Conservation (phyloP, 2,888 invertebrate genomes). For the Yponomeuta plumbellus region DNA sequence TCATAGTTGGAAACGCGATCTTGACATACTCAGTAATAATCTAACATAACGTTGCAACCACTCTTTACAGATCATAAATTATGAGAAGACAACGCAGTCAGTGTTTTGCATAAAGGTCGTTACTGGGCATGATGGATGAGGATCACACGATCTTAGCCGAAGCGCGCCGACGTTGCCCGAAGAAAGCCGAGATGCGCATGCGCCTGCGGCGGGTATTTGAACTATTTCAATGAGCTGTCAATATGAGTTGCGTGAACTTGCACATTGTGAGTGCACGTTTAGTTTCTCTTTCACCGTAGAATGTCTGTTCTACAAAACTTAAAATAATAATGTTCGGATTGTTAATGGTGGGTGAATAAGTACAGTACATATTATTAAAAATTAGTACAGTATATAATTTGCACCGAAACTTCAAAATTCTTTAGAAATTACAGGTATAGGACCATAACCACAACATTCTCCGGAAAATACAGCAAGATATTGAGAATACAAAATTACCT, state of each 20-base stretch:
- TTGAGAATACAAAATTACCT: no score
- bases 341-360: no score
- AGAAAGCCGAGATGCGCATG: slow-evolving; percentile 32
- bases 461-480: no score
- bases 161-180: slow-evolving; percentile 32
- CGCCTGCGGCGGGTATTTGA: slow-evolving; percentile 38
- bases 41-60: slow-evolving; percentile 25
- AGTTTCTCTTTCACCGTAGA: background rate
- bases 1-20: no score
- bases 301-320: no score
- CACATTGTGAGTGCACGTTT: slow-evolving; percentile 1
- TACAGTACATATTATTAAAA: no score
- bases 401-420: no score
- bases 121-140: slow-evolving; percentile 62
- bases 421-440: no score
- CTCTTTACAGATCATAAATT: slow-evolving; percentile 27
- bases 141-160: slow-evolving; percentile 46
- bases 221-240: slow-evolving; percentile 60
- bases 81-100: slow-evolving; percentile 26
- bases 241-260: slow-evolving; percentile 37
- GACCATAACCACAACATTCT: no score
- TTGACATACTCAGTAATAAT: slow-evolving; percentile 1
- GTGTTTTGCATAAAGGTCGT: slow-evolving; percentile 65
- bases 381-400: no score
- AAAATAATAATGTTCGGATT: no score